Base-by-base conservation (phyloP, 2,797 vertebrate species). In the Trematomus bernacchii region DNA sequence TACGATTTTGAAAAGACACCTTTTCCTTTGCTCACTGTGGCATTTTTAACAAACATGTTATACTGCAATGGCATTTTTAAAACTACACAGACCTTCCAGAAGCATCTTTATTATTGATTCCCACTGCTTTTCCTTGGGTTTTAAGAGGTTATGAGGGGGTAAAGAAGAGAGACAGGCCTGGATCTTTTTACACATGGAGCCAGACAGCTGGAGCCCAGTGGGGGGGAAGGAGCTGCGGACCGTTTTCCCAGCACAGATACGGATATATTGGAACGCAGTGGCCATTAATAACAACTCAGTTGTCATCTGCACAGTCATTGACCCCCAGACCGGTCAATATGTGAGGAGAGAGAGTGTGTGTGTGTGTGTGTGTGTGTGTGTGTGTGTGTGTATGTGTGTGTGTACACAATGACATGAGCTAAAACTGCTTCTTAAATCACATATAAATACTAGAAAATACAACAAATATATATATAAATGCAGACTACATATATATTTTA, bases 171-270 rank as follows among this genome's bases (percentile, higher is more conserved):
- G 87, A 90, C 83, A 23, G 85, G 87, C 87, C 85, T 92, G 93
- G 93, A 95, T 94, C 93, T 94, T 85, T 92, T 94, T 90, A 89
- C 92, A 94, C 88, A 83, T 75, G 94, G 93, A 87, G 89, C 93
- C 93, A 94, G 94, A 94, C 91, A 88, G 89, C 90, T 89, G 87
- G 90, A 96, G 92, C 82, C 84, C 93, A 80, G 79, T 80, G 85
- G 81, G 88, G 88, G 90, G 70, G 88, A 75, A 84, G 83, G 85
- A 90, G 89, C 87, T 88, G 54, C 80, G 84, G 85, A 91, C 90
- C 89, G 68, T 92, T 91, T 93, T 94, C 92, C 89, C 90, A 93
- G 92, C 91, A 94, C 85, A 87, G 91, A 92, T 82, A 87, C 77
- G 53, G 85, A 85, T 87, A 89, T 89, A 92, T 91, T 91, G 90